Conservation (phyloP, 2,797 vertebrate species). For the Anguilla marmorata region DNA sequence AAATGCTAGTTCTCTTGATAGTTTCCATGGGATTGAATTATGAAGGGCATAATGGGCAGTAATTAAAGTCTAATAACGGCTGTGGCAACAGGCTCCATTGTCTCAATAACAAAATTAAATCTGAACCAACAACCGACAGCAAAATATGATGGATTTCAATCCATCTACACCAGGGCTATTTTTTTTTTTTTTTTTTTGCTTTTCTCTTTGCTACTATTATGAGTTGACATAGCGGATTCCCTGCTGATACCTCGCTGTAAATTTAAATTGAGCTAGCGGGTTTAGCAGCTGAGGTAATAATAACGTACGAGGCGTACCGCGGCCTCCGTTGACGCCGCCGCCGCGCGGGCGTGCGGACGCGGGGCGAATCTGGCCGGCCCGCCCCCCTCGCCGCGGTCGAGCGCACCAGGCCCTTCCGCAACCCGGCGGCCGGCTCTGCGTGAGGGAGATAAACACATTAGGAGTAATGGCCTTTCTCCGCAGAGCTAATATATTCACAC, state of each 20-base stretch:
- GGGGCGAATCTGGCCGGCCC: background rate
- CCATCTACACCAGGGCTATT: background rate
- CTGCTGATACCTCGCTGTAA: background rate
- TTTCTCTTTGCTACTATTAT: background rate
- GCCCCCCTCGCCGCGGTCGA: background rate
- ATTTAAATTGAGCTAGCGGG: background rate
- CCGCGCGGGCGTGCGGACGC: background rate
- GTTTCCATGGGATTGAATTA: background rate
- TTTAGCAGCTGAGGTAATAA: background rate
- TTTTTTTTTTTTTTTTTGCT: background rate
- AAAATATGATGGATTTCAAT: background rate
- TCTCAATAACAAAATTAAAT: background rate
- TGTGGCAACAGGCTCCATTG: background rate
- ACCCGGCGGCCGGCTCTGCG: background rate
- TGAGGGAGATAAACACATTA: constrained; percentile 12
- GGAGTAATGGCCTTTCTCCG: constrained; percentile 12
- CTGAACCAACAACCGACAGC: background rate
- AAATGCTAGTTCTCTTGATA: background rate
- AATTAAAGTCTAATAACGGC: background rate
- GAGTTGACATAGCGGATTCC: background rate
- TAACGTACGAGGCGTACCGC: background rate
- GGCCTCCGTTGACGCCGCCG: background rate
- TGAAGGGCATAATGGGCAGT: background rate
- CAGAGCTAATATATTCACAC: constrained; percentile 18
- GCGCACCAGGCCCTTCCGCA: background rate